Evolutionary conservation across 2,888 invertebrate species (phyloP).

Genomic region (Arctia plantaginis): DNA sequence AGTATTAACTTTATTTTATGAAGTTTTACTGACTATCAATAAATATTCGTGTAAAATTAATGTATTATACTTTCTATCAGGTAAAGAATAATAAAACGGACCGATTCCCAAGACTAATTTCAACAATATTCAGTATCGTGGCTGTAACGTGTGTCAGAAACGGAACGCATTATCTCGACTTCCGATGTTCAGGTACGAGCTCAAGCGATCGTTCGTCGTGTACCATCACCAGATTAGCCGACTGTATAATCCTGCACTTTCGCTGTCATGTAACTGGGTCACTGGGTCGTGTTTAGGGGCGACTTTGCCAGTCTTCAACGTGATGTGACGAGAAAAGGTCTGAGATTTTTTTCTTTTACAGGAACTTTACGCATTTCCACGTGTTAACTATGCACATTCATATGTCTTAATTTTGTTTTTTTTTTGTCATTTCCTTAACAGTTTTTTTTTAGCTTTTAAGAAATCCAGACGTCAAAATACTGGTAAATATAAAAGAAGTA

Average conservation of each 20-base stretch:
- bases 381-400: neutral
- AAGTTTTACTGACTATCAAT: neutral
- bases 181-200: constrained; percentile 52
- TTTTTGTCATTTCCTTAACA: neutral
- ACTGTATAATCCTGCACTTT: constrained; percentile 54
- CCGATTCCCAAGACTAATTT: neutral
- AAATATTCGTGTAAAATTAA: neutral
- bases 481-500: no score
- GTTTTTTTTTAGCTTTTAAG: no score
- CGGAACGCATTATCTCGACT: constrained; percentile 51
- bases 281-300: constrained; percentile 50
- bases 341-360: neutral
- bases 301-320: constrained; percentile 11
- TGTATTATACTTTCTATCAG: neutral
- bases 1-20: neutral
- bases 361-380: neutral
- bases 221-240: constrained; percentile 53
- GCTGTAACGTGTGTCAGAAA: constrained; percentile 44
- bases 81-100: neutral
- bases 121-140: constrained; percentile 33
- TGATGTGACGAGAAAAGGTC: constrained; percentile 1
- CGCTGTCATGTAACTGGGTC: constrained; percentile 54
- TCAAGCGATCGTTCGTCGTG: constrained; percentile 57
- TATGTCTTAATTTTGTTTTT: no score
- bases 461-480: neutral